Evolutionary conservation across 2,797 vertebrate genomes (phyloP).

Genomic region (Tauraco hartlaubi): DNA sequence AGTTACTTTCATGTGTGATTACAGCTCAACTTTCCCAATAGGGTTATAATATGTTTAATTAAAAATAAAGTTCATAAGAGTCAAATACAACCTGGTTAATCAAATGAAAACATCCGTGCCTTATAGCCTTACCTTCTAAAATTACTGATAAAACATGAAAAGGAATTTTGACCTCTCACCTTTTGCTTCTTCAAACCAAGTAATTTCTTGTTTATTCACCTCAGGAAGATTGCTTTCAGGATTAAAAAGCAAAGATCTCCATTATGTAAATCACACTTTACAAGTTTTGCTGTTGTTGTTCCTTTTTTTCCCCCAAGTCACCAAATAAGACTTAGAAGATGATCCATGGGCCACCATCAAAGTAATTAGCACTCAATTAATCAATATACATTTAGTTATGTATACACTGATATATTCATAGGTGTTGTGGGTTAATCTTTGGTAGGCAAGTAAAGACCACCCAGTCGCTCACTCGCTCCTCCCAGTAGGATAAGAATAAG

Average conservation of each 20-base stretch:
- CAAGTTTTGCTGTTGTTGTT: neutral
- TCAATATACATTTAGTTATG: neutral
- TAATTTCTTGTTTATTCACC: neutral
- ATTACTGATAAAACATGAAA: neutral
- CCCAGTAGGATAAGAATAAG: neutral
- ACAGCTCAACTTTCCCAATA: slow-evolving; percentile 5
- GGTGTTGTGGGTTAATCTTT: neutral
- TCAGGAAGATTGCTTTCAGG: neutral
- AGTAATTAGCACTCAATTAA: neutral
- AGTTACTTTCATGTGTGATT: neutral
- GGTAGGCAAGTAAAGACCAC: neutral
- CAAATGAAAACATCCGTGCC: neutral
- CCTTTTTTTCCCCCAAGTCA: neutral
- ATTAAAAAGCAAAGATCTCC: neutral
- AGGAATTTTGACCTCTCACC: neutral
- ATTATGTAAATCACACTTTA: neutral
- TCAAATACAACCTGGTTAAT: neutral
- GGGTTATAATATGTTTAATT: slow-evolving; percentile 8
- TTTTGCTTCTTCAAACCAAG: neutral
- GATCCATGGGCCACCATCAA: neutral
- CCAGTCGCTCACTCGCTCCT: accelerated
- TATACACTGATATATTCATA: neutral
- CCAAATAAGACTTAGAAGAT: neutral
- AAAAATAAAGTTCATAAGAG: slow-evolving; percentile 37
- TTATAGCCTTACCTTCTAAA: neutral